These are phyloP conservation scores for Eurosta solidaginis DNA, from an alignment of 1,140 invertebrate species.

Conservation along the genomic window DNA sequence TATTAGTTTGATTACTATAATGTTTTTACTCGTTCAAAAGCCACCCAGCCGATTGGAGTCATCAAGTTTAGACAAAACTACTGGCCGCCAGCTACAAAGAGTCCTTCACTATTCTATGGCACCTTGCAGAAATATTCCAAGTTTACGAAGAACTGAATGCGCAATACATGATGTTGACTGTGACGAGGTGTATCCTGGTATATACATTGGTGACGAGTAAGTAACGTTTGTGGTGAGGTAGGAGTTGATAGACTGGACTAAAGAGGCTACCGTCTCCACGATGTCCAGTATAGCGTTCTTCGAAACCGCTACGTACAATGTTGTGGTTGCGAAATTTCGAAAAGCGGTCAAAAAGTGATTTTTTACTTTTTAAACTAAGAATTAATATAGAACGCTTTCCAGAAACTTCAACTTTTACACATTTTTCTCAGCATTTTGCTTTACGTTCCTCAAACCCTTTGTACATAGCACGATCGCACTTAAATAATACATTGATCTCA, in stretches of 20 bases:
- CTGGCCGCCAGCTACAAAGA: conserved; percentile 56
- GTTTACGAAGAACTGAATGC: conserved; percentile 58
- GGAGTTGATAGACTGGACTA: background rate
- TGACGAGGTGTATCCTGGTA: conserved; percentile 78
- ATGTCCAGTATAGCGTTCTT: no score
- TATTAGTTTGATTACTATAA: no score
- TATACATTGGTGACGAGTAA: conserved; percentile 79
- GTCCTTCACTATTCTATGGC: conserved; percentile 60
- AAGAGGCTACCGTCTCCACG: background rate
- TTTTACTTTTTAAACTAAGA: no score
- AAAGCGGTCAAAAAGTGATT: no score
- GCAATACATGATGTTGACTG: conserved; percentile 64
- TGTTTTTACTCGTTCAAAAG: conserved; percentile 37
- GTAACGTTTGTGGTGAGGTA: conserved; percentile 48
- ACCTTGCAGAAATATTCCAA: conserved; percentile 60
- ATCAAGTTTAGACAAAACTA: conserved; percentile 59
- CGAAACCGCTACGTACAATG: background rate
- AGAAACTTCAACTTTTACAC: no score
- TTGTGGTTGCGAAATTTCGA: no score
- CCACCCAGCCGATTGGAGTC: conserved; percentile 55
- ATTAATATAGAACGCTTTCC: no score
- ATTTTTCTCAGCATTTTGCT: no score
- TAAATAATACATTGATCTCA: no score
- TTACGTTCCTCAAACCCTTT: no score
- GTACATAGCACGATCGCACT: no score